Percentiles rank a stretch among this genome's conserved stretches.
phyloP scores from a whole-genome alignment of 2,888 invertebrate genomes.

The Sturmia bella region DNA sequence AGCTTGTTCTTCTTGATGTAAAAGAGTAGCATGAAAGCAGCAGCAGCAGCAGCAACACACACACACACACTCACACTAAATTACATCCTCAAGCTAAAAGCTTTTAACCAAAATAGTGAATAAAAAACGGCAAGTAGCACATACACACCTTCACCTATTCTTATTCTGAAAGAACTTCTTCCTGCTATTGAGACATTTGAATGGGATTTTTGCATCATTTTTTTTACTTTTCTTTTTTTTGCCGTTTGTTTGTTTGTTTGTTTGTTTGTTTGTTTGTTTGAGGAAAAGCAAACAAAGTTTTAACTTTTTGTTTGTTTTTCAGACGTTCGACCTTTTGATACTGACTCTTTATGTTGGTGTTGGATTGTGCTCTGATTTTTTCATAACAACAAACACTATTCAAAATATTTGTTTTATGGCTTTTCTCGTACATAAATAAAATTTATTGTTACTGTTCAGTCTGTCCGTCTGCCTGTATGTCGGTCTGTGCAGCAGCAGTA shows the following conservation, averaged over 20 bases:
- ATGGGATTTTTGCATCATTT: slow-evolving; percentile 15
- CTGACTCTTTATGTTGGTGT: slow-evolving; percentile 9
- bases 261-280: not conserved
- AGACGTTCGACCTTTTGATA: slow-evolving; percentile 44
- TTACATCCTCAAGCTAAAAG: slow-evolving; percentile 26
- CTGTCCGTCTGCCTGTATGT: slow-evolving; percentile 10
- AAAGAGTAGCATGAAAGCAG: not conserved
- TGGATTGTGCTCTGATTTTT: slow-evolving; percentile 40
- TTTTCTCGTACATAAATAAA: slow-evolving; percentile 42
- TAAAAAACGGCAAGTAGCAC: slow-evolving; percentile 13
- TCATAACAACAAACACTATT: slow-evolving; percentile 44
- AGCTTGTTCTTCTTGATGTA: slow-evolving; percentile 46
- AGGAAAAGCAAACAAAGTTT: slow-evolving; percentile 26
- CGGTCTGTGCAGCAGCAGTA: not conserved
- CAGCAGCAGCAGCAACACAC: too few relatives aligned
- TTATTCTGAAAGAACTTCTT: slow-evolving; percentile 42
- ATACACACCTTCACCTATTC: not conserved
- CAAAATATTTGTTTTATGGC: slow-evolving; percentile 57
- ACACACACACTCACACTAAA: not conserved
- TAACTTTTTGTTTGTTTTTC: slow-evolving; percentile 40
- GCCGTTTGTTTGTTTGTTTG: not conserved
- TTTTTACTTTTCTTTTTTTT: not conserved
- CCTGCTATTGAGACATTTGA: not conserved
- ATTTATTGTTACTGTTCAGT: slow-evolving; percentile 21
- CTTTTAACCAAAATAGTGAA: slow-evolving; percentile 46